These are phyloP conservation scores for Conus ventricosus DNA, from an alignment of 1,140 invertebrate genomes.

Conservation along the genomic window DNA sequence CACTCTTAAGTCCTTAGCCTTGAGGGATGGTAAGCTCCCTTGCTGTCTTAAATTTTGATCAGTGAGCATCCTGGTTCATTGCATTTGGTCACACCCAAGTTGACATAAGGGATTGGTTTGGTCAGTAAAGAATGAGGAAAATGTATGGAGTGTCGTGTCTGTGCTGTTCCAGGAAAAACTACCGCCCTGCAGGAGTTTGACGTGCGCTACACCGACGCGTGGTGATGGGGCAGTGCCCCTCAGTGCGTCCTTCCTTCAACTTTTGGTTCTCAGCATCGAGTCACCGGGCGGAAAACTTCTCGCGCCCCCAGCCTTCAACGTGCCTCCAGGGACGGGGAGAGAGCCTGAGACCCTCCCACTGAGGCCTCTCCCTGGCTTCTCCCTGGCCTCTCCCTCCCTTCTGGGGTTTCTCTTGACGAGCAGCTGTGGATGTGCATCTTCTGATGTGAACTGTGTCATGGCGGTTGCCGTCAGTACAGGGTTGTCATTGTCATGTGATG, in stretches of 20 bases:
- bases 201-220: constrained; percentile 89
- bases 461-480: no score
- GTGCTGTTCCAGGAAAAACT: constrained; percentile 78
- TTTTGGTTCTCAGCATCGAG: neutral
- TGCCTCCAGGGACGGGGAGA: constrained; percentile 18
- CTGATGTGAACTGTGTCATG: no score
- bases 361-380: neutral
- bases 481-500: no score
- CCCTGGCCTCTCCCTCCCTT: neutral
- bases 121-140: no score
- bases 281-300: neutral
- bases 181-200: constrained; percentile 89
- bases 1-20: no score
- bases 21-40: no score
- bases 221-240: constrained; percentile 77
- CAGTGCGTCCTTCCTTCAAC: neutral
- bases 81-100: no score
- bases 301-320: constrained; percentile 18
- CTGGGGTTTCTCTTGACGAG: neutral
- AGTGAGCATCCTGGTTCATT: no score
- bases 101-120: no score
- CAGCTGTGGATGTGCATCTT: neutral
- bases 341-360: neutral
- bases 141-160: no score
- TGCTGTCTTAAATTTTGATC: no score